These are phyloP conservation scores for Myrmecobius fasciatus DNA, from an alignment of 2,113 vertebrate genomes.

Conservation along the genomic window DNA sequence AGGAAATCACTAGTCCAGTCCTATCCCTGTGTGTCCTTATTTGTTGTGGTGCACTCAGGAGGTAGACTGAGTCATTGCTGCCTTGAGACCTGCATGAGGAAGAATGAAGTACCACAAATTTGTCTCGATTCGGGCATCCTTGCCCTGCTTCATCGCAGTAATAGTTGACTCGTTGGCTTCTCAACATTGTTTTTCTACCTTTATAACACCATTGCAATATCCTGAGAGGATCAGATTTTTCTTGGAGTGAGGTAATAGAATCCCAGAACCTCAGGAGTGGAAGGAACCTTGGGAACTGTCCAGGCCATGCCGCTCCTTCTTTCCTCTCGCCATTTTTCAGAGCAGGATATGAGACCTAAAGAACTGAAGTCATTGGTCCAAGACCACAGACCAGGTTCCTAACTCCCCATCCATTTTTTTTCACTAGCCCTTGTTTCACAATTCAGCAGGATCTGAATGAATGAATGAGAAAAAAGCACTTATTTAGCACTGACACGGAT, in stretches of 20 bases:
- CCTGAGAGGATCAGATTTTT: conserved; percentile 18
- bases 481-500: no score
- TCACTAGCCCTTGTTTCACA: no score
- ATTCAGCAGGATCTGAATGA: no score
- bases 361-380: neutral
- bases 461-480: no score
- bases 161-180: conserved; percentile 28
- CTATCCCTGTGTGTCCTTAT: no score
- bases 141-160: conserved; percentile 38
- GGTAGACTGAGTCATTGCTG: no score
- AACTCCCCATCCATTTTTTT: no score
- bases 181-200: conserved; percentile 24
- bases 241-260: conserved; percentile 9
- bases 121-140: neutral
- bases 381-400: neutral
- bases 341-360: conserved; percentile 30
- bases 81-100: conserved; percentile 3
- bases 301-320: conserved; percentile 26
- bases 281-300: neutral
- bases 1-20: no score
- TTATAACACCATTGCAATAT: neutral
- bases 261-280: conserved; percentile 17
- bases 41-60: no score
- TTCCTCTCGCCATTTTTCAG: neutral
- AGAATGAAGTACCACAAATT: conserved; percentile 21